Base-by-base conservation (phyloP, 2,888 invertebrate species). In the Troglohyphantes excavatus region DNA sequence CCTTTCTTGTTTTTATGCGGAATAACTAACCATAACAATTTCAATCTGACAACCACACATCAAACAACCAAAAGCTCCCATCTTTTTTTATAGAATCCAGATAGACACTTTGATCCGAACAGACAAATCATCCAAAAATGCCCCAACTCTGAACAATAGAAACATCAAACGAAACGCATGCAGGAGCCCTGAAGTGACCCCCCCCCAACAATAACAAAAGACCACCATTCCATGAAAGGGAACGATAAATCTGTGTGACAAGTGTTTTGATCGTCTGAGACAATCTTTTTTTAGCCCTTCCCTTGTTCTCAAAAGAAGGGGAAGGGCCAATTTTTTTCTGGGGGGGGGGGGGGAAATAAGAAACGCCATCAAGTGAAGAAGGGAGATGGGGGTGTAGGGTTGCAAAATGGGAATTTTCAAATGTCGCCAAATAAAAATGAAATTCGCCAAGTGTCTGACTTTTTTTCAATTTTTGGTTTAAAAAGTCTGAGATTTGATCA, bases 211-310 rank as follows among this genome's bases (percentile, higher is more conserved):
- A 78, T 86, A 86, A 86, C 79, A 86, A 86, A 85, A 78, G 78
- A 72, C 70, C 78, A 21, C 86, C 79, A 86, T 86, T 86, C 78
- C 86, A 79, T 63, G 72, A 86, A 86, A 86, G 46, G 68, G 39
- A 53, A 27, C 83, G 70, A 90, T 90, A 83, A 83, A 90, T 90
- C 89, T 75, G 72, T 78, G 72, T 83, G 89, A 90, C 83, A 90
- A 90, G 89, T 90, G 89, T 90, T 90, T 90, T 84, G 89, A 90
- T 84, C 83, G 83, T 72, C 83, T 63, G 29, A 89, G 88, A 89
- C 88, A 82, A 89, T 89, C 76, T 61, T 63, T 76, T 84, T 72
- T 73, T 26, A 6, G 11, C 17, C 11, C 63, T 73, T 29, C 75
- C 75, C 67, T 63, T 73, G 70, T 82, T 59, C 23, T 72, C 59